A percentile compares a stretch with the other conserved stretches of the same genome.
Conservation (phyloP, 2,888 invertebrate genomes). For the Steromphala cineraria region DNA sequence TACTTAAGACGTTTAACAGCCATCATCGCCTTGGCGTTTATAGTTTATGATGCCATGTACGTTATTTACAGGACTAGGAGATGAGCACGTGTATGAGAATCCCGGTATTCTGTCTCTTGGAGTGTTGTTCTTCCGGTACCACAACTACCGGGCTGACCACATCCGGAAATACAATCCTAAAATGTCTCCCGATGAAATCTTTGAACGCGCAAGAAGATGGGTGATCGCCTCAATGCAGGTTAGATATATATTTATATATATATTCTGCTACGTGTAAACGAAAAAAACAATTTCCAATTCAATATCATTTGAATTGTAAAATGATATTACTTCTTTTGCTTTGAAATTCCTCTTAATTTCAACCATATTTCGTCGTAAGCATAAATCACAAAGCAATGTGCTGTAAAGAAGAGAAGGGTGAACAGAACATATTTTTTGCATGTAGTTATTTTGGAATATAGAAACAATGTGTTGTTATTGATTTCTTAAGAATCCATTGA, state of each 20-base stretch:
- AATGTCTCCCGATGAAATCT: constrained; percentile 96
- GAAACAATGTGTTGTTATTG: no score
- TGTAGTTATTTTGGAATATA: background rate
- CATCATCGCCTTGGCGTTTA: background rate
- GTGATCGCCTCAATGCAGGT: constrained; percentile 96
- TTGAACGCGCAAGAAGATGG: constrained; percentile 90
- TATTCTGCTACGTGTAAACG: no score
- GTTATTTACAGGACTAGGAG: constrained; percentile 87
- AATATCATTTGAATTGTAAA: no score
- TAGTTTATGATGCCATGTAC: background rate
- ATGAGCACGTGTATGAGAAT: constrained; percentile 97
- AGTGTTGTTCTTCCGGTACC: constrained; percentile 95
- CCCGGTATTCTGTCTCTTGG: constrained; percentile 95
- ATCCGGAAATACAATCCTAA: constrained; percentile 82
- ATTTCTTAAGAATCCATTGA: background rate
- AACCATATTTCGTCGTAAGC: no score
- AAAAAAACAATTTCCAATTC: no score
- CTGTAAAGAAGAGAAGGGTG: no score
- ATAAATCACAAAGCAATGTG: no score
- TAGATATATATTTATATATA: no score
- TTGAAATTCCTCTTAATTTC: no score
- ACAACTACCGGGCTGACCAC: constrained; percentile 88
- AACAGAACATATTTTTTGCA: no score
- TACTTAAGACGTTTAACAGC: no score
- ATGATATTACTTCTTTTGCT: no score